Evolutionary conservation across 2,797 vertebrate species (phyloP), one percentile per base, ranked within the genome.

Genomic region (Gallinago solitaria): DNA sequence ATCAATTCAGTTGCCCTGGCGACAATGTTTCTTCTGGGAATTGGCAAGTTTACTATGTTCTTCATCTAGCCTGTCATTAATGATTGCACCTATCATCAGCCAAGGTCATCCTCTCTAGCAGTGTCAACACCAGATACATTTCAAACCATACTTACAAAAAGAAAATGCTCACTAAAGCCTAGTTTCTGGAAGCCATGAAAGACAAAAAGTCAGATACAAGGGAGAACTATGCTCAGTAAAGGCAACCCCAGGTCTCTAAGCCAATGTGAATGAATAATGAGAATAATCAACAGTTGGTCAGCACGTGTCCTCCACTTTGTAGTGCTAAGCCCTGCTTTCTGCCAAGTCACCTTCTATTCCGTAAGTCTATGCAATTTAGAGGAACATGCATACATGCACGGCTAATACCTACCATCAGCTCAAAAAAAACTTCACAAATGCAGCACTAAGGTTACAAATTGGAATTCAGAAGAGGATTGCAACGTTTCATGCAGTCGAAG

Each of bases 1-100:
- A 32, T 25, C 50, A 56, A 30, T 61, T 78, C 83, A 83, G 50
- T 69, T 45, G 73, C 69, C 53, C 79, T 16, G 25, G 59, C 0
- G 4, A 83, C 61, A 65, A 12, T 33, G 39, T 75, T 88, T 73
- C 91, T 83, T 65, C 85, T 48, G 76, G 82, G 80, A 93, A 94
- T 9, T 79, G 83, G 77, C 80, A 91, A 76, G 59, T 67, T 95
- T 79, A 28, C 39, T 9, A 6, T 2, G 39, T 51, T 23, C 87
- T 68, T 69, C 73, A 25, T 3, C 9, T 10, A 56, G 56, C n/a
- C 45, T 41, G 48, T 74, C 70, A 60, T 63, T 69, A 76, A 59
- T 9, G n/a, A 37, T 53, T 0, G 27, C 45, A 67, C 45, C 53
- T 20, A 50, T 39, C 64, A 32, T 15, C 25, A 50, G 59, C 24